Percentiles rank a stretch among this genome's conserved stretches.
These are phyloP conservation scores for Phataginus tricuspis DNA, from an alignment of 2,797 vertebrate genomes.

Conservation along the genomic window DNA sequence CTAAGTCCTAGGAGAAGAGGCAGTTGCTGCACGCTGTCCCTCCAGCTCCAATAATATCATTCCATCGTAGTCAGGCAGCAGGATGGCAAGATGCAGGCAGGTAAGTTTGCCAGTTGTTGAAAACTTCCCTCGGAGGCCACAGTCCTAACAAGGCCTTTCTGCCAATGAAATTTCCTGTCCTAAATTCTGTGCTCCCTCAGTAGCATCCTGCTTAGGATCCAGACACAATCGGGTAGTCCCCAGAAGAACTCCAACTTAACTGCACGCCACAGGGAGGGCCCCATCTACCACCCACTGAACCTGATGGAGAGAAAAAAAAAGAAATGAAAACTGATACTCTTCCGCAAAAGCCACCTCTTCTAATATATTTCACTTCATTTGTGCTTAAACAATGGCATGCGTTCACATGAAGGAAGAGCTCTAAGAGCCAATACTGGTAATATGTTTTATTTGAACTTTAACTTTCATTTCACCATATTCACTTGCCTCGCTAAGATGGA, in stretches of 20 bases:
- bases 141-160: background rate
- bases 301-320: background rate
- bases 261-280: background rate
- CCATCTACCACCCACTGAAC: background rate
- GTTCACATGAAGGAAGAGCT: constrained; percentile 15
- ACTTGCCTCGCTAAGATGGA: constrained; percentile 53
- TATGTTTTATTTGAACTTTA: constrained; percentile 53
- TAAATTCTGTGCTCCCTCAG: background rate
- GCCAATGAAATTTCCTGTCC: background rate
- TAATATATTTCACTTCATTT: background rate
- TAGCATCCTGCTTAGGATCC: background rate
- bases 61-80: background rate
- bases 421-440: background rate
- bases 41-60: background rate
- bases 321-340: background rate
- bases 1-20: background rate
- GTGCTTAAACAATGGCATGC: background rate
- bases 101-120: background rate
- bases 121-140: background rate
- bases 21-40: background rate
- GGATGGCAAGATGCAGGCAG: background rate
- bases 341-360: background rate
- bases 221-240: background rate
- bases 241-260: background rate
- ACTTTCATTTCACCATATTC: constrained; percentile 65